These are phyloP conservation scores for Heliconius cydno DNA, from an alignment of 2,888 invertebrate genomes.

Conservation along the genomic window DNA sequence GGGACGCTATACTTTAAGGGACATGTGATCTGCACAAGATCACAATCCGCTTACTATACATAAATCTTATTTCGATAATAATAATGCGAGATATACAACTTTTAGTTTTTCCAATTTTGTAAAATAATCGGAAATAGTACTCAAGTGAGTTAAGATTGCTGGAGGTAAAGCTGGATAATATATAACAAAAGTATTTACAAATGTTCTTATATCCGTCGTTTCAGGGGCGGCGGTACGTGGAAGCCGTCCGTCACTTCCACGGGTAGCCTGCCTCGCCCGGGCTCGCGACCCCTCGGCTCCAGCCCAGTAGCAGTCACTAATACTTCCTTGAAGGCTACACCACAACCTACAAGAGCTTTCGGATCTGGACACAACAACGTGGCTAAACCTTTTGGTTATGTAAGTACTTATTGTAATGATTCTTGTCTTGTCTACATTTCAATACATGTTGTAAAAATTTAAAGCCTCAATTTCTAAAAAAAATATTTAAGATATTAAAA, in stretches of 20 bases:
- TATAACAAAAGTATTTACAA: neutral
- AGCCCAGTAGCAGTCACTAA: constrained; percentile 89
- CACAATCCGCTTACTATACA: neutral
- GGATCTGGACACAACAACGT: constrained; percentile 94
- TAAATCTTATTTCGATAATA: neutral
- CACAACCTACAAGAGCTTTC: constrained; percentile 87
- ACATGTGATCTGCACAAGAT: neutral
- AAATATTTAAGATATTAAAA: no score
- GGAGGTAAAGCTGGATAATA: neutral
- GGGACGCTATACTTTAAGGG: neutral
- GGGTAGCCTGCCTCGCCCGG: constrained; percentile 87
- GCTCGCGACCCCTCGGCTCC: constrained; percentile 76
- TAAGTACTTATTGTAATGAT: constrained; percentile 56
- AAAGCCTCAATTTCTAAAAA: neutral
- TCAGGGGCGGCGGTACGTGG: constrained; percentile 95
- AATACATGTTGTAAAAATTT: neutral
- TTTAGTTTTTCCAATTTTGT: neutral
- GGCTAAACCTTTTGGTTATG: constrained; percentile 91
- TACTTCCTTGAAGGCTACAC: constrained; percentile 92
- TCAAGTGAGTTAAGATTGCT: neutral
- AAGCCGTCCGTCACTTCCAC: constrained; percentile 94
- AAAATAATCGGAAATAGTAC: neutral
- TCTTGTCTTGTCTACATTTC: neutral
- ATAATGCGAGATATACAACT: neutral
- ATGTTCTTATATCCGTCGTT: constrained; percentile 18